Evolutionary conservation across 2,113 vertebrate genomes (phyloP).

Genomic region (Antechinus flavipes): DNA sequence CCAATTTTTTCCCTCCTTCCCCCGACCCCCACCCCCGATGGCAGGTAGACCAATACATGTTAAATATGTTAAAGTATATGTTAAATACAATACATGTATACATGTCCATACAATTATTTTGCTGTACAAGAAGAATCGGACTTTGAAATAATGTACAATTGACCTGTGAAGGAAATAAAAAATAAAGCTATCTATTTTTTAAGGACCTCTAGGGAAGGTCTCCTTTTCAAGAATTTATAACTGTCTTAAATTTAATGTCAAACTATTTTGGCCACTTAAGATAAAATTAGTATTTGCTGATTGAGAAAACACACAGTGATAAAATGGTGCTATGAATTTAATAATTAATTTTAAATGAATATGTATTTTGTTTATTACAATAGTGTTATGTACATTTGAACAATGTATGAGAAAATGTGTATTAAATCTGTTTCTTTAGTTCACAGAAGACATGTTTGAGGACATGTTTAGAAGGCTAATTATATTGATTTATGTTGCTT

Average conservation of each 20-base stretch:
- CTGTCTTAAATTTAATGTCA: not conserved
- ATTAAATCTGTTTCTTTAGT: not conserved
- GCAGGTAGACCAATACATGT: too few species aligned
- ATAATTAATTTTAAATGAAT: not conserved
- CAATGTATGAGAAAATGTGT: not conserved
- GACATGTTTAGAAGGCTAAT: not conserved
- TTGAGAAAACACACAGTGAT: not conserved
- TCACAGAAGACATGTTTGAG: not conserved
- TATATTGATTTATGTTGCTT: not conserved
- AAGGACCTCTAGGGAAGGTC: not conserved
- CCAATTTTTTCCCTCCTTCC: too few species aligned
- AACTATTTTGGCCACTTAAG: not conserved
- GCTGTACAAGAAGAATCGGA: too few species aligned
- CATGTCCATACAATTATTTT: too few species aligned
- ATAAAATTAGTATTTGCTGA: not conserved
- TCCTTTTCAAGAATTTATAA: not conserved
- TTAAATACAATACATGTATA: too few species aligned
- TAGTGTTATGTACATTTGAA: not conserved
- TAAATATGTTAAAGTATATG: too few species aligned
- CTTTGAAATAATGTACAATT: too few species aligned
- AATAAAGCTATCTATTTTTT: not conserved
- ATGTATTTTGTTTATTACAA: not conserved
- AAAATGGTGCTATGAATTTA: not conserved
- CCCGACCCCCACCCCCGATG: too few species aligned
- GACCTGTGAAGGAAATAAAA: too few species aligned